These are phyloP conservation scores for Cochlearius cochlearius DNA, from an alignment of 2,113 vertebrate species.

Conservation along the genomic window DNA sequence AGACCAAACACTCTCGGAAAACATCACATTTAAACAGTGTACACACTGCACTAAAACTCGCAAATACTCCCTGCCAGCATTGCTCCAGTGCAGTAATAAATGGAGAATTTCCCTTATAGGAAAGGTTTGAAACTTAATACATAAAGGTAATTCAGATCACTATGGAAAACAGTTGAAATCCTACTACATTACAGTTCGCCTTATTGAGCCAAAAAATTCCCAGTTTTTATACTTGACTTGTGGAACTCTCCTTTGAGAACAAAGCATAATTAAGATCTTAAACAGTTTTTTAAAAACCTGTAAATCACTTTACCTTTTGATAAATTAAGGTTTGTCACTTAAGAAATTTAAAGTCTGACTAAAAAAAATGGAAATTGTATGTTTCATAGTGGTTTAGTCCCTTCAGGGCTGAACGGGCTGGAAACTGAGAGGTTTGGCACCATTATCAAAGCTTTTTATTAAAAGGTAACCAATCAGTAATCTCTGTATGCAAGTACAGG, in stretches of 20 bases:
- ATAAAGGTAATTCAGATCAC: neutral
- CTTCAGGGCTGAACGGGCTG: neutral
- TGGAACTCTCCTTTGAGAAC: neutral
- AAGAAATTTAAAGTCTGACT: neutral
- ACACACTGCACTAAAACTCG: neutral
- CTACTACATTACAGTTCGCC: neutral
- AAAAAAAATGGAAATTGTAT: neutral
- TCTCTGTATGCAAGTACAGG: neutral
- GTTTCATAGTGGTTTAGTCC: neutral
- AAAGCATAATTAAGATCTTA: neutral
- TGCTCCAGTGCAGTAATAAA: neutral
- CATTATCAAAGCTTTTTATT: neutral
- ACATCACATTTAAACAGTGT: neutral
- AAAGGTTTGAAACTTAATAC: neutral
- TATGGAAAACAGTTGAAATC: neutral
- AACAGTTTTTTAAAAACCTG: neutral
- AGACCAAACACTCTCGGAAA: neutral
- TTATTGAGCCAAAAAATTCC: neutral
- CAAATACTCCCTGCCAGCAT: neutral
- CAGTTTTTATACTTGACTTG: neutral
- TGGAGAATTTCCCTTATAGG: neutral
- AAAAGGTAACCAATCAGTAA: neutral
- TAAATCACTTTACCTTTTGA: neutral
- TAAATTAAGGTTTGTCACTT: neutral
- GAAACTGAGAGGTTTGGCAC: neutral